Conservation (phyloP, 2,113 vertebrate species). For the Vulpes vulpes region DNA sequence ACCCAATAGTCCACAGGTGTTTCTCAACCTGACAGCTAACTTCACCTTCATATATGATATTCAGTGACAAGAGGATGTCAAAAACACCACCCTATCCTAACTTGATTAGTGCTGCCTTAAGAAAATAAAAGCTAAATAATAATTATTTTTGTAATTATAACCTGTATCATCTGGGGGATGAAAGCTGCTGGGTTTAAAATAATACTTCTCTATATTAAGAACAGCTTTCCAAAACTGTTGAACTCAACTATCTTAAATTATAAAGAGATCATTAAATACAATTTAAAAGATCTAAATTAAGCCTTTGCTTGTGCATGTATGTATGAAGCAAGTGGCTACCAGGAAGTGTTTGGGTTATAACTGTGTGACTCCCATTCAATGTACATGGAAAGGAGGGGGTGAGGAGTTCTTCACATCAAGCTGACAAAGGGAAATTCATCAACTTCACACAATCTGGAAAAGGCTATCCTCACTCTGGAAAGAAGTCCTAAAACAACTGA, state of each 20-base stretch:
- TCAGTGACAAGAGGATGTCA: not conserved
- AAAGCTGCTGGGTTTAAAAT: not conserved
- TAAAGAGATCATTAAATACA: not conserved
- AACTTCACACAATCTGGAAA: not conserved
- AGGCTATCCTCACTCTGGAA: not conserved
- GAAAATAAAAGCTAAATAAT: conserved; percentile 11
- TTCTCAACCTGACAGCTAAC: conserved; percentile 30
- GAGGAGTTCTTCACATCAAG: not conserved
- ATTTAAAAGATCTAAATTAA: not conserved
- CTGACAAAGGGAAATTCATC: not conserved
- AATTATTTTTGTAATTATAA: not conserved
- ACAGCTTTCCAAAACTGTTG: conserved; percentile 23
- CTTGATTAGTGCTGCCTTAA: not conserved
- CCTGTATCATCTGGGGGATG: not conserved
- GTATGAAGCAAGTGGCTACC: not conserved
- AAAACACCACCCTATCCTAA: not conserved
- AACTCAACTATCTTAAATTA: conserved; percentile 6
- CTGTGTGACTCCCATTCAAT: not conserved
- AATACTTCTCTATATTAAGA: not conserved
- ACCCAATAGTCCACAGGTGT: conserved; percentile 45
- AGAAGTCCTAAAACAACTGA: not conserved
- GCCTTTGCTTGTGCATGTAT: too few species aligned
- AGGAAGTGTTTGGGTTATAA: not conserved
- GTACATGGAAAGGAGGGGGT: not conserved
- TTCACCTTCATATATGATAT: not conserved